These are phyloP conservation scores for Sitophilus oryzae DNA, from an alignment of 1,140 invertebrate species.

Conservation along the genomic window DNA sequence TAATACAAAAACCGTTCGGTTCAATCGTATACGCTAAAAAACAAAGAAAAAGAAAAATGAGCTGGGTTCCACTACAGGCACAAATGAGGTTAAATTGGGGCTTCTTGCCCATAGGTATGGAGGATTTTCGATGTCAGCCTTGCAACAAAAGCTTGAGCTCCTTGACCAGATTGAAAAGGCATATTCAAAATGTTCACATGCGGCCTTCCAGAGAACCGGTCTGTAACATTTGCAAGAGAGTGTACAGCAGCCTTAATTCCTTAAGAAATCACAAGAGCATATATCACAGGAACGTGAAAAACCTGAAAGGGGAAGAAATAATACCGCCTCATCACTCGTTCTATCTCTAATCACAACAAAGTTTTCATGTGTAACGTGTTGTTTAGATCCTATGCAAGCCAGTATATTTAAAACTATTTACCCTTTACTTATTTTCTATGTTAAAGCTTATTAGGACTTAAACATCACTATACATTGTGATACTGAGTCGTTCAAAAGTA, in stretches of 20 bases:
- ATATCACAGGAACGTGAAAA: constrained; percentile 67
- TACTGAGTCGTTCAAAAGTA: too few species aligned
- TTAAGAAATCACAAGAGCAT: constrained; percentile 84
- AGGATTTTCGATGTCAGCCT: constrained; percentile 79
- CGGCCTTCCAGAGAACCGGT: constrained; percentile 76
- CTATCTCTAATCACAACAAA: constrained; percentile 39
- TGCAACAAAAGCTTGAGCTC: constrained; percentile 83
- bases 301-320: constrained; percentile 41
- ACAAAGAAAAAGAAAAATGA: too few species aligned
- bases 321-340: constrained; percentile 41
- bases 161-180: constrained; percentile 73
- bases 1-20: too few species aligned
- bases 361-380: neutral
- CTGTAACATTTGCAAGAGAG: constrained; percentile 82
- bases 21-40: too few species aligned
- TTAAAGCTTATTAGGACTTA: too few species aligned
- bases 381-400: neutral
- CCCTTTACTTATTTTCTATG: too few species aligned
- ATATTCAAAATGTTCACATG: constrained; percentile 83
- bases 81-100: constrained; percentile 25
- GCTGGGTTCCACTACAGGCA: constrained; percentile 33
- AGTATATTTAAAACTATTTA: too few species aligned
- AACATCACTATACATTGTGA: too few species aligned
- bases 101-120: constrained; percentile 48
- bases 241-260: constrained; percentile 81